Evolutionary conservation across 2,113 vertebrate species (phyloP).

Genomic region (Microcebus griseorufus): DNA sequence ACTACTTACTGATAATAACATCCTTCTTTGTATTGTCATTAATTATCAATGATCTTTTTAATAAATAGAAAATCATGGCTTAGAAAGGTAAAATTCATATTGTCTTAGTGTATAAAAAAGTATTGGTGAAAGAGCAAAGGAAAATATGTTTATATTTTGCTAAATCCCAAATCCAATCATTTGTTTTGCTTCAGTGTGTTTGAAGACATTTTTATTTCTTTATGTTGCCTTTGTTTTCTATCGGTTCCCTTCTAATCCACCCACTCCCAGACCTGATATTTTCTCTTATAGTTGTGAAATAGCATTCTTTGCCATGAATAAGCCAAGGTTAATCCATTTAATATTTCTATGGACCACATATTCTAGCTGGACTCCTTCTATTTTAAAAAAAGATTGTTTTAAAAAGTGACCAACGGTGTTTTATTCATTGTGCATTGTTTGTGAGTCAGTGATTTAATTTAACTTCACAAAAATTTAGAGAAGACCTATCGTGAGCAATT

Average conservation of each 20-base stretch:
- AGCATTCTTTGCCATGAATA: conserved; percentile 44
- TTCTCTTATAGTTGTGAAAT: conserved; percentile 57
- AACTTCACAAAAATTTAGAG: background rate
- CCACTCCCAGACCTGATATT: background rate
- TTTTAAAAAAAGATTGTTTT: background rate
- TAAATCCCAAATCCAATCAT: conserved; percentile 33
- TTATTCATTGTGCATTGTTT: background rate
- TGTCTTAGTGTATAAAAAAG: background rate
- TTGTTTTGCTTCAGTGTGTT: conserved; percentile 33
- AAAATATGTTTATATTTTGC: conserved; percentile 51
- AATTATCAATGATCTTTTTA: background rate
- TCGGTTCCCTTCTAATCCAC: background rate
- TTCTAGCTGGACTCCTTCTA: conserved; percentile 39
- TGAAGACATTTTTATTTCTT: conserved; percentile 45
- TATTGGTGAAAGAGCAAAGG: conserved; percentile 7
- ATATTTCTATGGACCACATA: conserved; percentile 60
- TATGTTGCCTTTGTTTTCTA: conserved; percentile 29
- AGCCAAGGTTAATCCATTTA: conserved; percentile 33
- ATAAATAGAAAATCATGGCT: background rate
- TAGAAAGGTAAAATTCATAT: background rate
- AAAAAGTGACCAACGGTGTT: background rate
- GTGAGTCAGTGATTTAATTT: background rate
- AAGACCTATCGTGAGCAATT: background rate
- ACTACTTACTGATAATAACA: background rate
- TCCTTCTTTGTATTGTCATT: background rate